Conservation (phyloP, 2,113 vertebrate species). For the Cynocephalus volans region DNA sequence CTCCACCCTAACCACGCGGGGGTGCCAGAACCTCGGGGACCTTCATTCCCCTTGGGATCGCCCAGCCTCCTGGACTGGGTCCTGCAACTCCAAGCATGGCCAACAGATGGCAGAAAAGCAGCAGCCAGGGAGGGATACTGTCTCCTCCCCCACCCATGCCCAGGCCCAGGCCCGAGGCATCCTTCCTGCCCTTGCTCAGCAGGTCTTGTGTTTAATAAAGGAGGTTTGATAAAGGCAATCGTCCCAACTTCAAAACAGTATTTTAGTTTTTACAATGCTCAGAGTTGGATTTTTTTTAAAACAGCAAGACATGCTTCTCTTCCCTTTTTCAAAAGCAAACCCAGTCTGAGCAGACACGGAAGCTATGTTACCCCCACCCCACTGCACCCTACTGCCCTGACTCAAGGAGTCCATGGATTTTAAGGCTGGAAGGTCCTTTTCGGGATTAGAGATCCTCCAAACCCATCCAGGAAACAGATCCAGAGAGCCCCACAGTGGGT, state of each 20-base stretch:
- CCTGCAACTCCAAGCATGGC: conserved; percentile 50
- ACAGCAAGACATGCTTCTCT: background rate
- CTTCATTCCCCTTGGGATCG: background rate
- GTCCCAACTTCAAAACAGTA: background rate
- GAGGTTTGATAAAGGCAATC: background rate
- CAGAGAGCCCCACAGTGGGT: background rate
- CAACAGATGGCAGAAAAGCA: conserved; percentile 69
- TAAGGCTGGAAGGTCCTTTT: background rate
- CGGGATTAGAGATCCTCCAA: conserved; percentile 3
- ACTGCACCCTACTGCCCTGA: background rate
- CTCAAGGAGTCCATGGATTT: background rate
- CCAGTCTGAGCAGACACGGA: background rate
- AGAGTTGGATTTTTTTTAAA: background rate
- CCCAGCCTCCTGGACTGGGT: background rate
- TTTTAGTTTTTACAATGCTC: conserved; percentile 1
- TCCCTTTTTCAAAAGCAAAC: background rate
- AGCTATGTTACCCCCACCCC: background rate
- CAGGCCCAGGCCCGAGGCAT: background rate
- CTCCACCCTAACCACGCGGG: background rate
- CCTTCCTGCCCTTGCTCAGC: background rate
- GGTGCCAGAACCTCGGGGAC: background rate
- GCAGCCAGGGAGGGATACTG: background rate
- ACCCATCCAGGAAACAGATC: background rate
- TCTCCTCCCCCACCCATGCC: fast-evolving
- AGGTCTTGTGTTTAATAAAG: background rate